Evolutionary conservation across 2,113 vertebrate species (phyloP).

Genomic region (Psephotus haematonotus): DNA sequence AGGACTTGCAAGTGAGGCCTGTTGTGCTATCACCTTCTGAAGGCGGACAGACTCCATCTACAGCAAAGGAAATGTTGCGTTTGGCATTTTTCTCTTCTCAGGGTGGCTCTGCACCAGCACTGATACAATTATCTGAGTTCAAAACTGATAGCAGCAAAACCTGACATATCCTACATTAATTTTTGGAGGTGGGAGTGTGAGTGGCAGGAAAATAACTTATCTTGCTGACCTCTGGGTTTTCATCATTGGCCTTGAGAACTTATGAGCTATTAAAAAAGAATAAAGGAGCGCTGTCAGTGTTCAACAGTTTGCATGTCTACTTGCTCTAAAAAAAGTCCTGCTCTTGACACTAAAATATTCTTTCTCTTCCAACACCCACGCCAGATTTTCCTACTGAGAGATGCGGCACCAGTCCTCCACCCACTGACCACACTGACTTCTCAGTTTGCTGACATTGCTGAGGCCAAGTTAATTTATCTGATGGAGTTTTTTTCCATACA

Average conservation of each 20-base stretch:
- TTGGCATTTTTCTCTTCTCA: conserved; percentile 31
- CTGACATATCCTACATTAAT: background rate
- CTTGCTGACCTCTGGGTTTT: conserved; percentile 22
- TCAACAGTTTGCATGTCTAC: background rate
- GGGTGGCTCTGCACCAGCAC: background rate
- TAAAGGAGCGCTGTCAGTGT: background rate
- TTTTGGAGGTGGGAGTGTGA: conserved; percentile 26
- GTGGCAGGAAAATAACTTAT: conserved; percentile 36
- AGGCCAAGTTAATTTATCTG: background rate
- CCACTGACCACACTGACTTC: background rate
- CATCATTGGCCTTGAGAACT: background rate
- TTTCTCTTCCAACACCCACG: background rate
- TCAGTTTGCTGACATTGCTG: background rate
- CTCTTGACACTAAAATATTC: conserved; percentile 5
- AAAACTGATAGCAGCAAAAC: background rate
- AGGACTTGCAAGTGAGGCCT: background rate
- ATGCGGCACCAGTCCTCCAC: background rate
- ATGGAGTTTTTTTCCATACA: background rate
- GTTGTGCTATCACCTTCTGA: background rate
- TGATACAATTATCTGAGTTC: conserved; percentile 18
- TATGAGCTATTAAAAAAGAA: background rate
- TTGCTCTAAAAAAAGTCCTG: background rate
- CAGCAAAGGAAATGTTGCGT: background rate
- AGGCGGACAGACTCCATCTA: background rate
- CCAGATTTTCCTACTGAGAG: background rate